phyloP scores from a whole-genome alignment of 2,113 vertebrate genomes.

The Prionailurus viverrinus region DNA sequence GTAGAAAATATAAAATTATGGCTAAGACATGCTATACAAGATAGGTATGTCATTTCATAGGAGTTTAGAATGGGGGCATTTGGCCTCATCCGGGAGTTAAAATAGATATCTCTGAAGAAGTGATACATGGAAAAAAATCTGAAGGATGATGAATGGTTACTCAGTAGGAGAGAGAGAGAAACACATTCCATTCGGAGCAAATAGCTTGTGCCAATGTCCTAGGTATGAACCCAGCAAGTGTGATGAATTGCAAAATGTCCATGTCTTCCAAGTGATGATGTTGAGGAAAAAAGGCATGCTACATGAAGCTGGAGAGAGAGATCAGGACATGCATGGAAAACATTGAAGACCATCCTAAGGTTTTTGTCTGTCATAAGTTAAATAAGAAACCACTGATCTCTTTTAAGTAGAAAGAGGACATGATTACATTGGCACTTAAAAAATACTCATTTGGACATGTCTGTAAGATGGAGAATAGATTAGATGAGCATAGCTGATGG shows the following conservation, averaged over 20 bases:
- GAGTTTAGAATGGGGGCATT: not conserved
- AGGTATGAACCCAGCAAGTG: not conserved
- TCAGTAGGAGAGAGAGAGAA: slow-evolving; percentile 13
- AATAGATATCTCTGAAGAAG: not conserved
- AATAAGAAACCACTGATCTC: not conserved
- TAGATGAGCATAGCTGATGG: not conserved
- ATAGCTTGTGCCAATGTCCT: not conserved
- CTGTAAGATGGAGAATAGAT: not conserved
- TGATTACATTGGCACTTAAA: not conserved
- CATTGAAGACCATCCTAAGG: not conserved
- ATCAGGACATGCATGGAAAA: not conserved
- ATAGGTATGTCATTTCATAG: not conserved
- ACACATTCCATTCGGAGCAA: not conserved
- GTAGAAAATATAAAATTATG: slow-evolving; percentile 12
- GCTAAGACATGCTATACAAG: not conserved
- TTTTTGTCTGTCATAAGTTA: not conserved
- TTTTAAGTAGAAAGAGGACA: not conserved
- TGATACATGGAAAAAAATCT: slow-evolving; percentile 24
- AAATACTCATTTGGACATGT: not conserved
- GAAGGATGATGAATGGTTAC: not conserved
- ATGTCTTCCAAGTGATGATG: not conserved
- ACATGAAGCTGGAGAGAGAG: not conserved
- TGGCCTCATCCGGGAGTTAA: not conserved
- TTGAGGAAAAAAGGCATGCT: not conserved
- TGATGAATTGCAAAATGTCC: not conserved